Evolutionary conservation across 2,797 vertebrate species (phyloP).

Genomic region (Lemur catta): DNA sequence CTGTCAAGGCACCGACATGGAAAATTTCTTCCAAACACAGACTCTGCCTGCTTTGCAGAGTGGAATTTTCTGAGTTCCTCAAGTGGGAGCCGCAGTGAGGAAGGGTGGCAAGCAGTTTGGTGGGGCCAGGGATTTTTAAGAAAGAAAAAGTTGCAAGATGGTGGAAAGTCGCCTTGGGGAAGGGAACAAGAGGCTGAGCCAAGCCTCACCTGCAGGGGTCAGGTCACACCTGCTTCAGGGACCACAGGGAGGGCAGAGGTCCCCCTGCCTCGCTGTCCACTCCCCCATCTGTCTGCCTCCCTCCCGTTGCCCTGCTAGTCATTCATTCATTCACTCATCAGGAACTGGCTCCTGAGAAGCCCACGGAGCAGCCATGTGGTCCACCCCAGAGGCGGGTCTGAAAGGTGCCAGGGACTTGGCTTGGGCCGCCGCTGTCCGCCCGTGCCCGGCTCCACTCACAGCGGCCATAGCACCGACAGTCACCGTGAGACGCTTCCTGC

Average conservation of each 20-base stretch:
- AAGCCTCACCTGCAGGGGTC: background rate
- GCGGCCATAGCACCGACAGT: background rate
- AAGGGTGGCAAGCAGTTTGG: background rate
- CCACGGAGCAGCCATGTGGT: rapidly evolving
- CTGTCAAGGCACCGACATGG: background rate
- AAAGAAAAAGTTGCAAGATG: background rate
- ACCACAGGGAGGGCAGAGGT: too few relatives aligned
- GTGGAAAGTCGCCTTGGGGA: rapidly evolving
- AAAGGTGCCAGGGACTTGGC: background rate
- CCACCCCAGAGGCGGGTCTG: background rate
- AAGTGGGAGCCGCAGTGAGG: background rate
- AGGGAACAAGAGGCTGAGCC: background rate
- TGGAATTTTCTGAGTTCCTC: background rate
- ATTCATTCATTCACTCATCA: too few relatives aligned
- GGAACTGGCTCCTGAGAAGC: background rate
- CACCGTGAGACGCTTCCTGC: too few relatives aligned
- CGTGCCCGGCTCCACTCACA: background rate
- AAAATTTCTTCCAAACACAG: background rate
- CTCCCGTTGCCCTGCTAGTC: background rate
- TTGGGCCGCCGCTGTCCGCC: background rate
- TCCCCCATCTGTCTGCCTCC: too few relatives aligned
- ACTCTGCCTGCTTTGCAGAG: background rate
- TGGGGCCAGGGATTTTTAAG: background rate
- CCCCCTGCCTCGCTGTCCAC: rapidly evolving
- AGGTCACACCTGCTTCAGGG: background rate